These are phyloP conservation scores for Galemys pyrenaicus DNA, from an alignment of 2,113 vertebrate species.

Conservation along the genomic window DNA sequence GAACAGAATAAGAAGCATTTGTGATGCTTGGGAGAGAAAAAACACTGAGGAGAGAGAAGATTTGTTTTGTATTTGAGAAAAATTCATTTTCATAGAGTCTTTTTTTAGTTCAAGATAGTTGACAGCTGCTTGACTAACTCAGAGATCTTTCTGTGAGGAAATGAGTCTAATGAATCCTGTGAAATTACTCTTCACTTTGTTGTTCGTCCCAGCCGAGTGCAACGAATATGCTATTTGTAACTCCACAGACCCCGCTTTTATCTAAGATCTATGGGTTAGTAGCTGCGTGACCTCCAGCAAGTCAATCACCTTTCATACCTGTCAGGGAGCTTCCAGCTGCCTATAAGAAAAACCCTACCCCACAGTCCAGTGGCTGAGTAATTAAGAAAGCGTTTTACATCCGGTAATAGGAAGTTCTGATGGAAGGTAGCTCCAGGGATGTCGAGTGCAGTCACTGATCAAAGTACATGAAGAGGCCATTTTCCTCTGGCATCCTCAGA, in stretches of 20 bases:
- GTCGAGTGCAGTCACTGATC: not conserved
- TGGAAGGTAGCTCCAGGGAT: not conserved
- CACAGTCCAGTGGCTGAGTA: not conserved
- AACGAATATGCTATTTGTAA: not conserved
- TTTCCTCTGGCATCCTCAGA: not conserved
- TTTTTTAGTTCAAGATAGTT: constrained; percentile 50
- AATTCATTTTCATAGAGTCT: not conserved
- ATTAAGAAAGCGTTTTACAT: constrained; percentile 8
- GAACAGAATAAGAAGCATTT: constrained; percentile 42
- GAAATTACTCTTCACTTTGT: not conserved
- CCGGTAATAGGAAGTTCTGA: not conserved
- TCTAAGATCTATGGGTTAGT: not conserved
- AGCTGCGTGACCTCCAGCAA: not conserved
- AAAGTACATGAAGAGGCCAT: not conserved
- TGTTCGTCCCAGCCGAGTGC: not conserved
- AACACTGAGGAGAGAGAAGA: not conserved
- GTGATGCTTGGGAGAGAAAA: constrained; percentile 41
- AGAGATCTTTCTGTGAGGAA: not conserved
- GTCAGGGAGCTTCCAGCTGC: not conserved
- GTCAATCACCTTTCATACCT: not conserved
- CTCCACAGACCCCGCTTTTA: not conserved
- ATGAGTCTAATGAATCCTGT: not conserved
- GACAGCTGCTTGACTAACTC: constrained; percentile 33
- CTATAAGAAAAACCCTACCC: not conserved
- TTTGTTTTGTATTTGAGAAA: constrained; percentile 24